phyloP scores from a whole-genome alignment of 2,797 vertebrate species.

The Alca torda region DNA sequence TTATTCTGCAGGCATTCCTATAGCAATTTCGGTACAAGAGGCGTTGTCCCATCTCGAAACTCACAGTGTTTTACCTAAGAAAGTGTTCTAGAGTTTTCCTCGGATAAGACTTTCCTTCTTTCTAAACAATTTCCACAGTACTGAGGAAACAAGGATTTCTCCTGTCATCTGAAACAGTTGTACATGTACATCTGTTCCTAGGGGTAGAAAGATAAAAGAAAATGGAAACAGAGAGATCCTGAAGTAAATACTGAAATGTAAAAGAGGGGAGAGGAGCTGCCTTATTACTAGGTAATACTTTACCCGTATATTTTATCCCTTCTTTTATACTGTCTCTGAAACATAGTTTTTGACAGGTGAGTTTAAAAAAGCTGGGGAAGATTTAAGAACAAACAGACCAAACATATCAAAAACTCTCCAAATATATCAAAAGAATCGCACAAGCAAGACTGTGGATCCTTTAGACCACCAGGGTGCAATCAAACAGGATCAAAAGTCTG shows the following conservation, averaged over 20 bases:
- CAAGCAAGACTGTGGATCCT: not conserved
- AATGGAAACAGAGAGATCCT: not conserved
- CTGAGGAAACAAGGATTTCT: not conserved
- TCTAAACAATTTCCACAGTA: not conserved
- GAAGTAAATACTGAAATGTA: not conserved
- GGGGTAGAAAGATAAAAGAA: not conserved
- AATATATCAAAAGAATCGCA: conserved; percentile 37
- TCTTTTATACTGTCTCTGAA: conserved; percentile 6
- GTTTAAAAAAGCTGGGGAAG: not conserved
- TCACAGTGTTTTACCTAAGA: not conserved
- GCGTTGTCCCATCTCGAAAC: not conserved
- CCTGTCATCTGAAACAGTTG: not conserved
- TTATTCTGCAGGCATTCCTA: not conserved
- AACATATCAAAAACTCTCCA: conserved; percentile 24
- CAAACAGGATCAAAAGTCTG: conserved; percentile 46
- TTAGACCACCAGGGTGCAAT: conserved; percentile 26
- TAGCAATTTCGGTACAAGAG: not conserved
- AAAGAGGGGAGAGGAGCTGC: not conserved
- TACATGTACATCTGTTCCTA: not conserved
- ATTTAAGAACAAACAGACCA: conserved; percentile 39
- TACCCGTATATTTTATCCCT: not conserved
- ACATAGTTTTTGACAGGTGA: not conserved
- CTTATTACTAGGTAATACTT: not conserved
- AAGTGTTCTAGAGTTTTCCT: not conserved
- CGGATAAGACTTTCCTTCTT: not conserved